These are phyloP conservation scores for Chironomus riparius DNA, from an alignment of 2,888 invertebrate genomes.

Conservation along the genomic window DNA sequence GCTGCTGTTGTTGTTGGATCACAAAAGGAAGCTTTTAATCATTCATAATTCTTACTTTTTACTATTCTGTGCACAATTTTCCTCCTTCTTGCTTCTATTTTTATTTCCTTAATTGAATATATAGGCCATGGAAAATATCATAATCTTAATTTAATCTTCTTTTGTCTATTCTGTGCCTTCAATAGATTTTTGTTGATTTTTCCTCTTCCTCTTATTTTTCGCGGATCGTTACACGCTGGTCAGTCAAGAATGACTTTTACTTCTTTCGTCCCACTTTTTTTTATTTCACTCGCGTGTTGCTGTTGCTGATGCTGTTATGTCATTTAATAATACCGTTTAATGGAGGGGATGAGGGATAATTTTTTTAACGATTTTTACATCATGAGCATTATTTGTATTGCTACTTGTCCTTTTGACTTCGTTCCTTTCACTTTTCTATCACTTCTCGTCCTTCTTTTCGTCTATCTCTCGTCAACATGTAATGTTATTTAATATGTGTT, in stretches of 20 bases:
- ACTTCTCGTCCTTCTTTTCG: no score
- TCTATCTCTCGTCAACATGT: no score
- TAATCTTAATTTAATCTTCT: background rate
- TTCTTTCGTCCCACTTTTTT: background rate
- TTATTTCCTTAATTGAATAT: conserved; percentile 20
- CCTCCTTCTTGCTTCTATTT: background rate
- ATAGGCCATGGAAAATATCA: conserved; percentile 13
- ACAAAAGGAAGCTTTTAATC: conserved; percentile 12
- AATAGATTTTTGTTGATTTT: background rate
- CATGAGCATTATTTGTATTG: background rate
- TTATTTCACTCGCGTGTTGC: background rate
- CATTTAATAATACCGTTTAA: background rate
- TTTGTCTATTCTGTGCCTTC: background rate
- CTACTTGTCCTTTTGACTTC: background rate
- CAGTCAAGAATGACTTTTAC: background rate
- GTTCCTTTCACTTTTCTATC: background rate
- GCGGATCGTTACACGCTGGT: background rate
- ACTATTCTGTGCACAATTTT: background rate
- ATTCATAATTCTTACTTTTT: conserved; percentile 17
- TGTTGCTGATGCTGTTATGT: background rate
- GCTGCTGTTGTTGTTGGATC: background rate
- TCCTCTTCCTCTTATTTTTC: background rate
- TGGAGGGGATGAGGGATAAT: background rate
- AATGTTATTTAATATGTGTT: no score
- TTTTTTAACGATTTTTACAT: conserved; percentile 1